Conservation (phyloP, 2,113 vertebrate species). For the Salvelinus alpinus region DNA sequence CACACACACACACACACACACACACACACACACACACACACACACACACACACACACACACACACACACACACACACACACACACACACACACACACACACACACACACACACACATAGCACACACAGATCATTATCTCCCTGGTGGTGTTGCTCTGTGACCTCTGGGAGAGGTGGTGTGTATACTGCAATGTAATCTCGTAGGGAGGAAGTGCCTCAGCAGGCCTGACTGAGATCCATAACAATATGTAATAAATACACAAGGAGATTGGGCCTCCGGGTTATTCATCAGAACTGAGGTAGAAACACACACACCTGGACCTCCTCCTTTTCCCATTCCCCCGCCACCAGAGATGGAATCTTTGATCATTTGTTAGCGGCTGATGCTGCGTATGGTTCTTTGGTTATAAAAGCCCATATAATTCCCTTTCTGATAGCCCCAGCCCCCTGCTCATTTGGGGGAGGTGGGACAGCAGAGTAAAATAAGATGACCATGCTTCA, state of each 20-base stretch:
- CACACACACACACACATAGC: background rate
- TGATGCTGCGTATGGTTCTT: conserved; percentile 17
- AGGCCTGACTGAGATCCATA: background rate
- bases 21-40: background rate
- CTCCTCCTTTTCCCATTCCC: background rate
- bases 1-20: background rate
- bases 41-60: background rate
- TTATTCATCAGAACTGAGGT: background rate
- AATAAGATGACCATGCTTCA: conserved; percentile 34
- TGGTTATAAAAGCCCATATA: conserved; percentile 8
- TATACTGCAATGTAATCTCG: background rate
- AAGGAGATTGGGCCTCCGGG: background rate
- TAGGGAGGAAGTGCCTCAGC: background rate
- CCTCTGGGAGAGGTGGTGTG: background rate
- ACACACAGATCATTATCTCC: too few relatives aligned
- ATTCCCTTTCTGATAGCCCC: conserved; percentile 17
- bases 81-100: background rate
- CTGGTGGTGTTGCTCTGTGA: too few relatives aligned
- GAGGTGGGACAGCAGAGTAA: conserved; percentile 8
- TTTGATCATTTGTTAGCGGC: conserved; percentile 32
- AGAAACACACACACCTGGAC: background rate
- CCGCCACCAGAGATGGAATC: conserved; percentile 37
- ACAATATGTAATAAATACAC: background rate
- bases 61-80: too few relatives aligned
- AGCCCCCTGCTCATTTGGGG: background rate